These are phyloP conservation scores for Pagrus major DNA, from an alignment of 2,113 vertebrate species.

Conservation along the genomic window DNA sequence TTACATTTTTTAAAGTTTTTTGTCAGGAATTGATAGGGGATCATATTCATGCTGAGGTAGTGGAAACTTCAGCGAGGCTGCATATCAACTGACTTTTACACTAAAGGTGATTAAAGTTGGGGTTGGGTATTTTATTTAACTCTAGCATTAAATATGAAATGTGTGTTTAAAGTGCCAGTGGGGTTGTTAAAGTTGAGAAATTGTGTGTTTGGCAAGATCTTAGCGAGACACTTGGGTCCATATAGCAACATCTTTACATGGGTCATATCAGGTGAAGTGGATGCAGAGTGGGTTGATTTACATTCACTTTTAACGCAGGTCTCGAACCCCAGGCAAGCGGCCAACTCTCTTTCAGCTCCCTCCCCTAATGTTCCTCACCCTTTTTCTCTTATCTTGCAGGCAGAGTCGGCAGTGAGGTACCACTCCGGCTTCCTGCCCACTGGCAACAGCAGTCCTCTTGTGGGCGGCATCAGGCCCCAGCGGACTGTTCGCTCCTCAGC, in stretches of 20 bases:
- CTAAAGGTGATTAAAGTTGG: conserved; percentile 55
- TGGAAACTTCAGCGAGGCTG: conserved; percentile 4
- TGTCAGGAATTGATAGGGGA: conserved; percentile 11
- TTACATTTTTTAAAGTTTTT: conserved; percentile 8
- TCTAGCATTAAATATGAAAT: conserved; percentile 58
- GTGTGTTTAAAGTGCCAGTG: conserved; percentile 52
- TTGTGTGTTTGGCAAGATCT: conserved; percentile 61
- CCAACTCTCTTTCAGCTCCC: conserved; percentile 57
- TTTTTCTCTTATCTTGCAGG: conserved; percentile 69
- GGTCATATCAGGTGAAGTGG: conserved; percentile 55
- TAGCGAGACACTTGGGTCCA: conserved; percentile 20
- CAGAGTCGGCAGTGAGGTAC: conserved; percentile 81
- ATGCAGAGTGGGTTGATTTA: conserved; percentile 61
- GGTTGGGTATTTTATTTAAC: conserved; percentile 46
- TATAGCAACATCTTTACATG: conserved; percentile 35
- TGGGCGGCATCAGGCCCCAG: conserved; percentile 79
- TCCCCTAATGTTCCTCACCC: conserved; percentile 24
- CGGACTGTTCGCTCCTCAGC: conserved; percentile 83
- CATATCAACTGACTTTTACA: conserved; percentile 31
- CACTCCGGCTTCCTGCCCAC: conserved; percentile 83
- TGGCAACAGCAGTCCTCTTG: conserved; percentile 83
- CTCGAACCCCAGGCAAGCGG: conserved; percentile 55
- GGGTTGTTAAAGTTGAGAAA: conserved; percentile 61
- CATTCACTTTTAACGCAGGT: conserved; percentile 61
- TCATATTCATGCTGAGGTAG: conserved; percentile 36